Evolutionary conservation across 2,888 invertebrate genomes (phyloP), one percentile per base, ranked within the genome.

Genomic region (Chrysodeixis includens): DNA sequence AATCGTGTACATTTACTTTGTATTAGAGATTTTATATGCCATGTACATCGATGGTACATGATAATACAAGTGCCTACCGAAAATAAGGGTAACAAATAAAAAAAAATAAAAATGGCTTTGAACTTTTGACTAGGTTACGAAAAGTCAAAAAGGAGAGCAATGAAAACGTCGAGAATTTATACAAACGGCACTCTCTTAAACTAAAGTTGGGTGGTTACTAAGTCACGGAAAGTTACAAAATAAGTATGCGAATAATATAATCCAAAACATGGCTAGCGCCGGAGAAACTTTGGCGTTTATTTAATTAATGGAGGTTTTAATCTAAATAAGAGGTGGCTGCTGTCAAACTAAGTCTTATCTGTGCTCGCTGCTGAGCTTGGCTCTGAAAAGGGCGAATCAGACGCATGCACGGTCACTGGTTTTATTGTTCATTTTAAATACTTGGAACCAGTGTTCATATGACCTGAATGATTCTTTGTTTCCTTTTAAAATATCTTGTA

Each of bases 161-260:
- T 26, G 30, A n/a, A 57, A 58, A n/a, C 16, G 58, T 30, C 58
- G 58, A 44, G 64, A 49, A 69, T 61, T 71, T 51, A 51, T 55
- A 30, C 51, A 22, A 56, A 55, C 40, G 46, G 59, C 62, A 71
- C 53, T 64, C 49, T 58, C 44, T 14, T 12, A 35, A 67, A 56
- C 22, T 53, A 40, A 66, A 72, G 58, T 66, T 66, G 40, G 44
- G 44, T n/a, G 44, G 56, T 60, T 75, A 62, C 53, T 69, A 66
- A 66, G 59, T 61, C 56, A 12, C 44, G 56, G 54, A 22, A 72
- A 76, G 67, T 76, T 68, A 52, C 53, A 63, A 70, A 73, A 76
- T 76, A 65, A 76, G 65, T 73, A 76, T 76, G 65, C 72, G 64
- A 70, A 70, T 70, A 53, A 59, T 68, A 70, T 68, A 70, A 70